Conservation (phyloP, 1,140 invertebrate genomes). For the Neoseiulus cucumeris region DNA sequence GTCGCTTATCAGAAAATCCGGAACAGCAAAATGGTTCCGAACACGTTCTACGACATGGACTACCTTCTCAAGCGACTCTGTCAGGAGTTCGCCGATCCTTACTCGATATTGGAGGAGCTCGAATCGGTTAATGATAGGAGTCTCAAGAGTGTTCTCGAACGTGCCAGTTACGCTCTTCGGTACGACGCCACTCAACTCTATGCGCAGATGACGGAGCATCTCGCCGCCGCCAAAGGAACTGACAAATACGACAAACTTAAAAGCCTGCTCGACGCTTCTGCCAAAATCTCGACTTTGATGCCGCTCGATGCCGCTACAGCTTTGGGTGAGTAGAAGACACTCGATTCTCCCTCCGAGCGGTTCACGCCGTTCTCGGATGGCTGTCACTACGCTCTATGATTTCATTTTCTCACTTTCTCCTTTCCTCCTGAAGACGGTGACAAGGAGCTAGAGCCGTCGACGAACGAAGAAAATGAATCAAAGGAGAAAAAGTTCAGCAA, state of each 20-base stretch:
- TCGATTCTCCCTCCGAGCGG: not conserved
- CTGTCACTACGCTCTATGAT: no score
- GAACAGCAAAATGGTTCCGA: constrained; percentile 6
- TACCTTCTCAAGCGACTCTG: not conserved
- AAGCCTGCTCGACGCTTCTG: constrained; percentile 24
- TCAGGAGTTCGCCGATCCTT: not conserved
- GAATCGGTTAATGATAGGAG: not conserved
- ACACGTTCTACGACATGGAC: constrained; percentile 1
- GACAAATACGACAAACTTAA: constrained; percentile 26
- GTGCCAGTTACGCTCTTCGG: constrained; percentile 40
- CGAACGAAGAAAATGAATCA: not conserved
- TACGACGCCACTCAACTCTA: constrained; percentile 54
- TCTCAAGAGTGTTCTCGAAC: constrained; percentile 41
- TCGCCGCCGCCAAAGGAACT: constrained; percentile 26
- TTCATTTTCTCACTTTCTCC: no score
- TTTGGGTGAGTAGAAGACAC: constrained; percentile 15
- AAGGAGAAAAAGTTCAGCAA: constrained; percentile 11
- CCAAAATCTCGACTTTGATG: not conserved
- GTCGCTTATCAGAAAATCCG: not conserved
- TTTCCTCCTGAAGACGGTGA: no score
- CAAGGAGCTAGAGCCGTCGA: no score
- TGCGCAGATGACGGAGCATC: constrained; percentile 39
- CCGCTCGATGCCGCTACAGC: constrained; percentile 14
- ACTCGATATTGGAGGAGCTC: constrained; percentile 3
- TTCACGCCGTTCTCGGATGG: no score